A percentile compares a stretch with the other conserved stretches of the same genome.
Conservation (phyloP, 53 echinoderm and acorn worm species). For the Stichopus horrens region DNA sequence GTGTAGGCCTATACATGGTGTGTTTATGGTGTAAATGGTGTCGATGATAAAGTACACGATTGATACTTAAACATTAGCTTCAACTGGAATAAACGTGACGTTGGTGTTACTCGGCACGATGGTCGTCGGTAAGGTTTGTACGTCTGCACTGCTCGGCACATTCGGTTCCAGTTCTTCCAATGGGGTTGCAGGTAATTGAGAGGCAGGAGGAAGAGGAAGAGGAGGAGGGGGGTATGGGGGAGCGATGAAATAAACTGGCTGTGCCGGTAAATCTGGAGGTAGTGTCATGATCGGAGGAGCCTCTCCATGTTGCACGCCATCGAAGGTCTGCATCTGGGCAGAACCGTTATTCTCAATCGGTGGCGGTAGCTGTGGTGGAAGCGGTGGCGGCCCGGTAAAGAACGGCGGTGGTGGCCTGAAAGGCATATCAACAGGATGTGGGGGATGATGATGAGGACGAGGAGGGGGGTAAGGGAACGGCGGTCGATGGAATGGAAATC, state of each 20-base stretch:
- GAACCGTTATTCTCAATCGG: not conserved
- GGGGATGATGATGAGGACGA: not conserved
- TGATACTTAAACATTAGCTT: not conserved
- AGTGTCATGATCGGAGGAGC: not conserved
- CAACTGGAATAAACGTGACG: not conserved
- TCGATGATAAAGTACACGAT: not conserved
- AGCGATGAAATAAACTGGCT: slow-evolving; percentile 26
- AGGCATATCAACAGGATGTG: not conserved
- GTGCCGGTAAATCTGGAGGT: not conserved
- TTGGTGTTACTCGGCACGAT: not conserved
- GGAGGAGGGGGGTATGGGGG: not conserved
- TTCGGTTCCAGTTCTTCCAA: not conserved
- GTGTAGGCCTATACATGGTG: too few relatives aligned
- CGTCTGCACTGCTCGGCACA: not conserved
- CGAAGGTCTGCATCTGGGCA: not conserved
- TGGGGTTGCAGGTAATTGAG: not conserved
- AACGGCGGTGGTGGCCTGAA: slow-evolving; percentile 18
- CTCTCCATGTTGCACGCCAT: not conserved
- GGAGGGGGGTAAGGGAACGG: slow-evolving; percentile 9
- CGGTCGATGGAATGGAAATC: slow-evolving; percentile 35
- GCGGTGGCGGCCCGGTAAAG: not conserved
- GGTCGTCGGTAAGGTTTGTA: not conserved
- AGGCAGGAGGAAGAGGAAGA: not conserved
- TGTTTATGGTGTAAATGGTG: not conserved
- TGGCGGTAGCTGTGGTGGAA: not conserved